Base-by-base conservation (phyloP, 2,888 invertebrate genomes). In the Clistopyga incitator region DNA sequence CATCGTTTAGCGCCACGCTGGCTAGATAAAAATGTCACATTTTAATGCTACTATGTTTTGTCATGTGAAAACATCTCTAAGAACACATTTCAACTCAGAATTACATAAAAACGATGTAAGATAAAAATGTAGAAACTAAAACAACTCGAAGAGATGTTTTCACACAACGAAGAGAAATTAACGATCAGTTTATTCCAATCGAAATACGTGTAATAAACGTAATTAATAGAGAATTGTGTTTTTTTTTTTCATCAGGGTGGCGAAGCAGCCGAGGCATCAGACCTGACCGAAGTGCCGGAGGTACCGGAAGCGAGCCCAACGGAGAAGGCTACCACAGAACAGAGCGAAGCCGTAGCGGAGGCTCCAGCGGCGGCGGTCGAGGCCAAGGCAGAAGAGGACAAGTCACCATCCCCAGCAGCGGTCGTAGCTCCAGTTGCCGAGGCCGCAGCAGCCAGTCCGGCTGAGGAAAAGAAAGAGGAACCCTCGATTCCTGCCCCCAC, bases 381-480 rank as follows among this genome's bases (percentile, higher is more conserved):
- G 13, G 74, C 84, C 75, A 88, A 87, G 81, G 72, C 83, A 38
- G 85, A 87, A 84, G 87, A 87, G 67, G 86, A 85, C 80, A 83
- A 86, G 64, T 85, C 85, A 29, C 84, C 88, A 84, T 76, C 67
- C 81, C 76, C 79, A 83, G 81, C 45, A 13, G 76, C n/a, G 29
- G 67, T 47, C 52, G 65, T 47, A 10, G 15, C 45, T 59, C 45
- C 64, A 11, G 59, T 84, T 18, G 34, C 77, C 25, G 64, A 83
- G 11, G 70, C 84, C 47, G 64, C 84, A 20, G 59, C 82, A 50
- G 86, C 86, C 56, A 81, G 83, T 75, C 81, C 86, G 61, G 81
- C 71, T 84, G 90, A 88, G 70, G 90, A 91, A 84, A 90, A 90
- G 88, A 89, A 90, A 88, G 90, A 91, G 87, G 91, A 91, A 88